Percentiles rank a stretch among this genome's conserved stretches.
Evolutionary conservation across 2,888 invertebrate genomes (phyloP).

Genomic region (Philaethria dido): DNA sequence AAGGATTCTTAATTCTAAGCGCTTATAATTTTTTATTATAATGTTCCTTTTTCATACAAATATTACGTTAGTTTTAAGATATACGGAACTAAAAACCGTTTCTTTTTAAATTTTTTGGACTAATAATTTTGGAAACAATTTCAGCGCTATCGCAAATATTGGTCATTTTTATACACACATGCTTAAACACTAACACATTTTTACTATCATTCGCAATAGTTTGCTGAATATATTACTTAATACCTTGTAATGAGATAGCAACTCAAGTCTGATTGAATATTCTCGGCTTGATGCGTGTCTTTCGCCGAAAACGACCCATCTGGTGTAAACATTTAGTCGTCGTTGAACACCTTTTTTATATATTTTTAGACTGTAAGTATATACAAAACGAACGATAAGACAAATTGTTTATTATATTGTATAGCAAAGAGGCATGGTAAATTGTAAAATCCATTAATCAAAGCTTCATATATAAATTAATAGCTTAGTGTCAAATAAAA

Average conservation of each 20-base stretch:
- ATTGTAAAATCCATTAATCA: not conserved
- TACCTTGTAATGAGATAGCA: not conserved
- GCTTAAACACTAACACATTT: too few species aligned
- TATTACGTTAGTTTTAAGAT: too few species aligned
- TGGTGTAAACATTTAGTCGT: constrained; percentile 11
- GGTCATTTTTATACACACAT: too few species aligned
- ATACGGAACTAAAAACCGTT: too few species aligned
- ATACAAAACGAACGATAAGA: not conserved
- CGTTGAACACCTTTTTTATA: not conserved
- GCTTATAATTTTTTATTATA: too few species aligned
- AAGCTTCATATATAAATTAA: not conserved
- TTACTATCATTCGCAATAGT: too few species aligned
- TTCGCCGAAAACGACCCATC: constrained; percentile 1
- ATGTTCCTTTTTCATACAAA: too few species aligned
- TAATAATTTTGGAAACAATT: too few species aligned
- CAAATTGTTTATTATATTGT: not conserved
- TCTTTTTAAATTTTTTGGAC: too few species aligned
- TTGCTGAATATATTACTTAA: not conserved
- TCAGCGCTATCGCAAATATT: too few species aligned
- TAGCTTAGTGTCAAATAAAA: not conserved
- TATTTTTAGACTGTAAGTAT: not conserved
- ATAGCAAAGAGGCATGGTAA: not conserved
- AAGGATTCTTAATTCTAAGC: too few species aligned
- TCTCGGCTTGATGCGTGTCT: not conserved
- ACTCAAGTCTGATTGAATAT: not conserved